phyloP scores from a whole-genome alignment of 1,140 invertebrate species.

The Drosophila melanogaster region Release_6_plus_ISO1_MT NT_033779.5:11092501-11093000 shows the following conservation, averaged over 20 bases:
- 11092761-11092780: conserved; percentile 84
- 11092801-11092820: conserved; percentile 95
- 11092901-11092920: conserved; percentile 58
- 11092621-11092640: conserved; percentile 91
- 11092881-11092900: conserved; percentile 58
- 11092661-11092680: conserved; percentile 97
- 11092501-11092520: not conserved
- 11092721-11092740: conserved; percentile 62
- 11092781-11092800: conserved; percentile 97
- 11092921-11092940: conserved; percentile 69
- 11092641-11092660: conserved; percentile 93
- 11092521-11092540: not conserved
- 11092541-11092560: conserved; percentile 91
- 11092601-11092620: conserved; percentile 93
- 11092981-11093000: conserved; percentile 37
- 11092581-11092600: conserved; percentile 91
- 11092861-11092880: conserved; percentile 63
- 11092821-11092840: conserved; percentile 95
- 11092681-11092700: conserved; percentile 96
- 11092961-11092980: conserved; percentile 60
- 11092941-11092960: conserved; percentile 49
- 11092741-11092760: not conserved
- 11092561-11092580: conserved; percentile 95
- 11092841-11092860: conserved; percentile 88
- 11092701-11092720: conserved; percentile 84